Conservation (phyloP, 2,113 vertebrate genomes). For the Ciconia stormi region DNA sequence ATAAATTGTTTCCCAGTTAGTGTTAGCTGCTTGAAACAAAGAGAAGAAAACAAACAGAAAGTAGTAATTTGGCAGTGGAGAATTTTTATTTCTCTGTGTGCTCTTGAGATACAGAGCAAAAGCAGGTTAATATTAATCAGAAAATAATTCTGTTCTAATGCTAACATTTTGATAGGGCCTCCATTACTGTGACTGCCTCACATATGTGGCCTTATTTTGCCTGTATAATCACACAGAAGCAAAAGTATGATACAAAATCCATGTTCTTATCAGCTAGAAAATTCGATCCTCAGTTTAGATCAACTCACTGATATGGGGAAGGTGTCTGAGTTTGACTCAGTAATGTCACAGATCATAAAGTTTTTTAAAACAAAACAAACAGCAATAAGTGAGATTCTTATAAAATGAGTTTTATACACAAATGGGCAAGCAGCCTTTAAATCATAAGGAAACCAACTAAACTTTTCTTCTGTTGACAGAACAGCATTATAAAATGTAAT, state of each 20-base stretch:
- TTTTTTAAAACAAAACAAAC: not conserved
- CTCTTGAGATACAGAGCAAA: not conserved
- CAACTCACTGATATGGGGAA: not conserved
- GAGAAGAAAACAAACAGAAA: not conserved
- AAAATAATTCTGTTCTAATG: not conserved
- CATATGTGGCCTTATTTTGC: not conserved
- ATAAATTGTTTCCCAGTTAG: not conserved
- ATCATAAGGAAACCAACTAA: not conserved
- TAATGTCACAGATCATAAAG: not conserved
- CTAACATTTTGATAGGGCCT: not conserved
- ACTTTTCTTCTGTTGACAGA: not conserved
- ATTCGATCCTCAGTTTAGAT: not conserved
- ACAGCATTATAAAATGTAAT: not conserved
- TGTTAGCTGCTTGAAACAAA: not conserved
- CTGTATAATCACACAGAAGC: not conserved
- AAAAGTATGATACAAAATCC: not conserved
- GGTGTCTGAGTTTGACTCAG: not conserved
- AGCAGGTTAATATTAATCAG: not conserved
- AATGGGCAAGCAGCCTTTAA: not conserved
- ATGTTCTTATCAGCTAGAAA: not conserved
- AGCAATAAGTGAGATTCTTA: not conserved
- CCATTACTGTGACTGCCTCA: not conserved
- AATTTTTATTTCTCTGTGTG: not conserved
- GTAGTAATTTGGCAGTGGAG: not conserved
- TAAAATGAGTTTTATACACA: not conserved